These are phyloP conservation scores for Lipotes vexillifer DNA, from an alignment of 2,113 vertebrate species.

Conservation along the genomic window DNA sequence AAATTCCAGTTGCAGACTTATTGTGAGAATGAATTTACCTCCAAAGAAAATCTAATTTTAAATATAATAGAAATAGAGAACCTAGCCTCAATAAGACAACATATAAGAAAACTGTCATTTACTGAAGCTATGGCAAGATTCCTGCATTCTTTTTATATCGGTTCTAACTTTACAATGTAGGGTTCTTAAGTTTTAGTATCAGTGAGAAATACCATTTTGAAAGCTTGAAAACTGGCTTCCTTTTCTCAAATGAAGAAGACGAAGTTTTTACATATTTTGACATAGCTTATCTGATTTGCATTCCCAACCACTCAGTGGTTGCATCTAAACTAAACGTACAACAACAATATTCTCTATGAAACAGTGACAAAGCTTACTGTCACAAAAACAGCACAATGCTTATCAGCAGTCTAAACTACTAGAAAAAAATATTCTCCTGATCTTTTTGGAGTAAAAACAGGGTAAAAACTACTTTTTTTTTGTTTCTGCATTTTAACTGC, in stretches of 20 bases:
- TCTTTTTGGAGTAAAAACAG: neutral
- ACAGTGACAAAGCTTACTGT: neutral
- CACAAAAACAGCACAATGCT: neutral
- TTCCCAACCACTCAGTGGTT: neutral
- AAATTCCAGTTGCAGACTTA: neutral
- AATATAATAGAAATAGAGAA: neutral
- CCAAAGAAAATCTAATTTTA: constrained; percentile 21
- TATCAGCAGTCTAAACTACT: neutral
- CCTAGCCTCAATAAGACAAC: neutral
- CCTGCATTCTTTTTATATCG: neutral
- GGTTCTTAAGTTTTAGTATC: neutral
- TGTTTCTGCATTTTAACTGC: neutral
- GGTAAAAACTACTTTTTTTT: neutral
- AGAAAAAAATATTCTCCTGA: neutral
- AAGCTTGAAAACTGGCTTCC: neutral
- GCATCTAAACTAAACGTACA: constrained; percentile 41
- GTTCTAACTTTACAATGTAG: neutral
- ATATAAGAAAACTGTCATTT: neutral
- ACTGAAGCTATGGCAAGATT: neutral
- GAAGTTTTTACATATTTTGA: neutral
- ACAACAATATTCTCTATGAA: constrained; percentile 22
- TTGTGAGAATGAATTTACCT: constrained; percentile 9
- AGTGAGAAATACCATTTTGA: constrained; percentile 17
- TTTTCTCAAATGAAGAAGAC: neutral
- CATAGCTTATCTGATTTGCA: constrained; percentile 34